Evolutionary conservation across 2,797 vertebrate genomes (phyloP), one percentile per base, ranked within the genome.

Genomic region (Phalloptychus januarius): DNA sequence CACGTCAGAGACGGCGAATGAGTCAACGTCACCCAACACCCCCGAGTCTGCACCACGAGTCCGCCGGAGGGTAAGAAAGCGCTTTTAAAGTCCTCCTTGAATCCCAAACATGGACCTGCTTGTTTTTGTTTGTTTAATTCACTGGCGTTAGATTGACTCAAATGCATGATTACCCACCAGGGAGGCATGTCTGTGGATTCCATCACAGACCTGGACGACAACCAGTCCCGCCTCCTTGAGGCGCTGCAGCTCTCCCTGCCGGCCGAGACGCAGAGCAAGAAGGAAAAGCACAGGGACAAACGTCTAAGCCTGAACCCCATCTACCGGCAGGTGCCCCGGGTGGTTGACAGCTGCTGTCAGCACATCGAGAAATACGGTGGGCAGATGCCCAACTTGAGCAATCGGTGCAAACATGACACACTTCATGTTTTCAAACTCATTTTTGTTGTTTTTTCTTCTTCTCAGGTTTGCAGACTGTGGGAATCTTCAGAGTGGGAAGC

Each of bases 131-230:
- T 3, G 36, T 48, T 71, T 38, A 8, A 71, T 54, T 69, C 13
- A 31, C 5, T 18, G 2, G n/a, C n/a, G 36, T 40, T 23, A 2
- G 63, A 76, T 46, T 75, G 6, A 81, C 31, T 48, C 1, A 42
- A 73, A 44, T 44, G 28, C 67, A 1, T 20, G 28, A 23, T 83
- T 91, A 0, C 85, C 87, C 91, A 88, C 20, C 93, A 99, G 98
- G 98, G 98, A 0, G 98, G 96, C 0, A 98, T 98, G 98, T 99
- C 98, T 23, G 98, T 99, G 92, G 98, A 99, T 92, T 98, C 97
- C 23, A 98, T 99, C 91, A 98, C 98, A 0, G 97, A 99, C 93
- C 95, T 99, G 88, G 97, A 99, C 40, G 97, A 98, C 94, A 98
- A 96, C 94, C 98, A 98, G 83, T 99, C 98, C 63, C 96, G 97